A percentile compares a stretch with the other conserved stretches of the same genome.
phyloP scores from a whole-genome alignment of 1,140 invertebrate genomes.

The Phthorimaea operculella region DNA sequence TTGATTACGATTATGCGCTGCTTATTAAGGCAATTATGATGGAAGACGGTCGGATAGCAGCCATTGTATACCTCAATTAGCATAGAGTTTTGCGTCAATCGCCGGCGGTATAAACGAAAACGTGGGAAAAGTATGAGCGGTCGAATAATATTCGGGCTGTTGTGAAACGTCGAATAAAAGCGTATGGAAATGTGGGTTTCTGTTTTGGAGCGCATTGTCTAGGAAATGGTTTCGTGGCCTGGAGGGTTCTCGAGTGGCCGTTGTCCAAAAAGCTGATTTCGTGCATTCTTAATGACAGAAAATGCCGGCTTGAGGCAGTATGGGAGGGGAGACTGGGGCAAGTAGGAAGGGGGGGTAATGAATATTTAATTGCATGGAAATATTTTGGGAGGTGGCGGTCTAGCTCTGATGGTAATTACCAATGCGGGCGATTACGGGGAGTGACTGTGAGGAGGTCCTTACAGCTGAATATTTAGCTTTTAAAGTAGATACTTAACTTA shows the following conservation, averaged over 20 bases:
- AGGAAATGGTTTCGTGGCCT: neutral
- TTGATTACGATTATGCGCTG: conserved; percentile 55
- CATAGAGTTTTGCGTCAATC: conserved; percentile 34
- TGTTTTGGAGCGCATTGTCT: neutral
- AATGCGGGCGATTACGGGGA: conserved; percentile 15
- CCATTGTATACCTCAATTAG: conserved; percentile 48
- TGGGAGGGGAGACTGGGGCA: too few species aligned
- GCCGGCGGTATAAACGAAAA: conserved; percentile 9
- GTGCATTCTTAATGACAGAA: conserved; percentile 46
- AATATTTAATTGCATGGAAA: conserved; percentile 61
- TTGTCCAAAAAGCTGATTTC: conserved; percentile 23
- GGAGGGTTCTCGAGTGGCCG: neutral
- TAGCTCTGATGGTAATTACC: conserved; percentile 25
- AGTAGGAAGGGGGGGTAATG: conserved; percentile 30
- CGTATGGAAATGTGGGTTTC: neutral
- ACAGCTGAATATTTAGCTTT: neutral
- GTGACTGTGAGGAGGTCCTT: neutral
- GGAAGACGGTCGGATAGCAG: conserved; percentile 32
- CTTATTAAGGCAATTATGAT: conserved; percentile 60
- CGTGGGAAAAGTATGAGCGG: conserved; percentile 37
- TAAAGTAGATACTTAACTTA: too few species aligned
- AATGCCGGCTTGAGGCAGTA: conserved; percentile 26
- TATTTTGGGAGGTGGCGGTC: conserved; percentile 22
- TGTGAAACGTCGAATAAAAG: neutral
- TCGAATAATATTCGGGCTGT: neutral